Evolutionary conservation across 2,113 vertebrate genomes (phyloP).

Genomic region (Sprattus sprattus): DNA sequence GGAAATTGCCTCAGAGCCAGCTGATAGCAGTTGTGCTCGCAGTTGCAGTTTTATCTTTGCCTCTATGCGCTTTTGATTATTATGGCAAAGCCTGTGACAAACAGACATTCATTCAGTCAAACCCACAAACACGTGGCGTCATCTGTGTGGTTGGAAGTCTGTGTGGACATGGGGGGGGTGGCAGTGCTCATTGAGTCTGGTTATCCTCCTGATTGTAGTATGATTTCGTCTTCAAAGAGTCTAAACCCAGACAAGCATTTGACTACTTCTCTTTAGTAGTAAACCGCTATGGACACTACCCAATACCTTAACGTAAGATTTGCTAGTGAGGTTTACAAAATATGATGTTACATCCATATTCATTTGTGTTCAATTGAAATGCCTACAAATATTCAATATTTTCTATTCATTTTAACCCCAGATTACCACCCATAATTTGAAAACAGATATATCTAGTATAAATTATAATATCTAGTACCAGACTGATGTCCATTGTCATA

Average conservation of each 20-base stretch:
- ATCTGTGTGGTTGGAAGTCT: background rate
- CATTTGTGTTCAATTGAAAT: background rate
- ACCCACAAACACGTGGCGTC: slow-evolving; percentile 27
- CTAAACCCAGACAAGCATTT: background rate
- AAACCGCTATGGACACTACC: background rate
- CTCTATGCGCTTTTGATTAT: slow-evolving; percentile 46
- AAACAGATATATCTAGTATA: too few species aligned
- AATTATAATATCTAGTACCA: background rate
- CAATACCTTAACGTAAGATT: background rate
- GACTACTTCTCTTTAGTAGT: background rate
- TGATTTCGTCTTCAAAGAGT: background rate
- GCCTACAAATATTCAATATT: background rate
- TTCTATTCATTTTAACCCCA: background rate
- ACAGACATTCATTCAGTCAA: slow-evolving; percentile 30
- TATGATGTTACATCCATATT: too few species aligned
- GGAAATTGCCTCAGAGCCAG: slow-evolving; percentile 83
- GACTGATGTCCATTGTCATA: background rate
- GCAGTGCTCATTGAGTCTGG: background rate
- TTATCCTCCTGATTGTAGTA: slow-evolving; percentile 30
- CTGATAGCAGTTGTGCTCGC: slow-evolving; percentile 64
- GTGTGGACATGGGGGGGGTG: background rate
- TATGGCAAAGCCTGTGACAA: slow-evolving; percentile 37
- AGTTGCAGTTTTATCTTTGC: slow-evolving; percentile 52
- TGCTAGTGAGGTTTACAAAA: too few species aligned
- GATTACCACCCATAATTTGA: background rate